Evolutionary conservation across 2,113 vertebrate genomes (phyloP), one percentile per base, ranked within the genome.

Genomic region (Nipponia nippon): DNA sequence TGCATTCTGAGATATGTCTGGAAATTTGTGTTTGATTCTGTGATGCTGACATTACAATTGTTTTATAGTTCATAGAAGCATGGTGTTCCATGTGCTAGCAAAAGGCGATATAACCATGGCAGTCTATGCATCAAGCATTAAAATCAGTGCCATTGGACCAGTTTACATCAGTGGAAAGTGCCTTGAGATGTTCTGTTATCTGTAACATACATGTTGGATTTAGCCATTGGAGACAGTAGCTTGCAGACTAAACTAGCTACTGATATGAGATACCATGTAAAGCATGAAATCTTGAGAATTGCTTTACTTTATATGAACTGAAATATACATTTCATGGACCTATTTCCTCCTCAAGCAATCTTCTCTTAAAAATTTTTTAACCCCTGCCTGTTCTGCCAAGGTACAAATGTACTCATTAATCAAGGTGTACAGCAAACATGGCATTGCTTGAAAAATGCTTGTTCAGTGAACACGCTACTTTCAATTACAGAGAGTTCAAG

Each of bases 391-490:
- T 85, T 63, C 93, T 93, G 26, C 85, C 91, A 90, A 94, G 62
- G 84, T 82, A 67, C 66, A 88, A 89, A 91, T 49, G 63, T 93
- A 87, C 52, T 91, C 77, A 81, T 97, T 96, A 96, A 92, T 94
- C 87, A 85, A 85, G 83, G 80, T 92, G 69, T 65, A 83, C 55
- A 78, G 80, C 63, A 73, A 82, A 87, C 72, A 59, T 73, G 34
- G 46, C 85, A 66, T 90, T 83, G 26, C 93, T 94, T 91, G 44
- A 79, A 96, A 96, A 96, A 92, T 94, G 53, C 81, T 86, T 96
- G 93, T 89, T 91, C 83, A 52, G 56, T 52, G 66, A 89, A 89
- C 61, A 13, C 30, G 18, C 69, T 93, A 69, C 53, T 95, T 87
- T 83, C 65, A 92, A 58, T 95, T 96, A 85, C 89, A 67, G 87